Conservation (phyloP, 1,140 invertebrate species). For the Polypedilum vanderplanki region DNA sequence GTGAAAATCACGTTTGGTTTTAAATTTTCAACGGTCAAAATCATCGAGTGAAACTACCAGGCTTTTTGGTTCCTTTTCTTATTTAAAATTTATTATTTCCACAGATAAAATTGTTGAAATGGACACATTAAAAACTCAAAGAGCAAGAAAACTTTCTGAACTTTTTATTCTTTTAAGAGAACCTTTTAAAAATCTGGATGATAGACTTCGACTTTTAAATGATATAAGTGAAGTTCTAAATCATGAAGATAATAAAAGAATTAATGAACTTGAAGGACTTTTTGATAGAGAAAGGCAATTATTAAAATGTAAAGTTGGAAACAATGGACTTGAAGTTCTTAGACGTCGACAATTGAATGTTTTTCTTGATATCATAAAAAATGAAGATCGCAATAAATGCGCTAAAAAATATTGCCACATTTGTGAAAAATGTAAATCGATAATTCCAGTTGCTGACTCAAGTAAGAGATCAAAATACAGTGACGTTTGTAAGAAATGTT, state of each 20-base stretch:
- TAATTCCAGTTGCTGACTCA: constrained; percentile 38
- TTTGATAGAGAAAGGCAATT: constrained; percentile 42
- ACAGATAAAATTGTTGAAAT: constrained; percentile 44
- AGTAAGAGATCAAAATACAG: constrained; percentile 38
- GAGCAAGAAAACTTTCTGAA: constrained; percentile 48
- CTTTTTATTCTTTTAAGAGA: constrained; percentile 45
- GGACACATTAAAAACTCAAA: constrained; percentile 53
- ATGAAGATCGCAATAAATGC: constrained; percentile 32
- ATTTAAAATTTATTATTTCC: not conserved
- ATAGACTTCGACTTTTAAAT: constrained; percentile 24
- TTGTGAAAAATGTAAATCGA: constrained; percentile 42
- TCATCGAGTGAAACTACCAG: too few species aligned
- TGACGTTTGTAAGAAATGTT: constrained; percentile 42
- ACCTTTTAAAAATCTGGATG: not conserved
- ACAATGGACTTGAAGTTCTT: constrained; percentile 38
- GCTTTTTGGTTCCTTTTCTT: not conserved
- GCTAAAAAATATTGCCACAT: constrained; percentile 34
- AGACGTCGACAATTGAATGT: constrained; percentile 39
- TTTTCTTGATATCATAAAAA: constrained; percentile 41
- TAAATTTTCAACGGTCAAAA: too few species aligned
- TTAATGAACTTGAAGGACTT: constrained; percentile 38
- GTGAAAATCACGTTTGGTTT: too few species aligned
- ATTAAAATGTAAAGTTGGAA: constrained; percentile 35
- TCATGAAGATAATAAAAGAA: constrained; percentile 31
- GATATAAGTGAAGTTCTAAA: constrained; percentile 32